Evolutionary conservation across 1,140 invertebrate genomes (phyloP), one percentile per base, ranked within the genome.

Genomic region (Tetramorium alpestre): DNA sequence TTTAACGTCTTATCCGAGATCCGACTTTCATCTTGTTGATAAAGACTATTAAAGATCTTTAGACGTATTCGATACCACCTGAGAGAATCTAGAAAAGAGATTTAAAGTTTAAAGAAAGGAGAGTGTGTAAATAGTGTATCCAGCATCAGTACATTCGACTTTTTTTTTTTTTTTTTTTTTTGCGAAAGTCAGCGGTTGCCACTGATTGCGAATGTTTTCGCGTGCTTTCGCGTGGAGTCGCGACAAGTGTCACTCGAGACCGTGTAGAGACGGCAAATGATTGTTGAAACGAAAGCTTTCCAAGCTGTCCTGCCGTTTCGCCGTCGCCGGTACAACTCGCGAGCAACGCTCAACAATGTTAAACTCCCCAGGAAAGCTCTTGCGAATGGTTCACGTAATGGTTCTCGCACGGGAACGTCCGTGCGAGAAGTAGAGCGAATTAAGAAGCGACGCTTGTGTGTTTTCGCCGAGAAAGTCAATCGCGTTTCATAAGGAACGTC

Each of bases 201-300:
- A 41, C n/a, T 22, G 13, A 11, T 44, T 11, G 8, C 56, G 73
- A 62, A 10, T 47, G 75, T 62, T 64, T 44, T 56, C 65, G 25
- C 41, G 47, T 3, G 3, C 13, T 49, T 49, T 49, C 16, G 16
- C 44, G 18, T 49, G 58, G 16, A 69, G 62, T 81, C 65, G 41
- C 33, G 54, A 49, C 28, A 62, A 75, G 69, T 75, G 80, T 73
- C 80, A 72, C 69, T 62, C 80, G 54, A 84, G 65, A 72, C 22
- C n/a, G 22, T 33, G 60, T 47, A 47, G 11, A 16, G 28, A 22
- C 11, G 16, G 16, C 62, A 44, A 69, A 25, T 56, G 38, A 82
- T 54, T 56, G 54, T 84, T 38, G 67, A 60, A 73, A 82, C 51
- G 80, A 49, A 84, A 84, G 80, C 56, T 84, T 75, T 60, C 47